Percentiles rank a stretch among this genome's conserved stretches.
These are phyloP conservation scores for Pterocles burchelli DNA, from an alignment of 2,113 vertebrate genomes.

Conservation along the genomic window DNA sequence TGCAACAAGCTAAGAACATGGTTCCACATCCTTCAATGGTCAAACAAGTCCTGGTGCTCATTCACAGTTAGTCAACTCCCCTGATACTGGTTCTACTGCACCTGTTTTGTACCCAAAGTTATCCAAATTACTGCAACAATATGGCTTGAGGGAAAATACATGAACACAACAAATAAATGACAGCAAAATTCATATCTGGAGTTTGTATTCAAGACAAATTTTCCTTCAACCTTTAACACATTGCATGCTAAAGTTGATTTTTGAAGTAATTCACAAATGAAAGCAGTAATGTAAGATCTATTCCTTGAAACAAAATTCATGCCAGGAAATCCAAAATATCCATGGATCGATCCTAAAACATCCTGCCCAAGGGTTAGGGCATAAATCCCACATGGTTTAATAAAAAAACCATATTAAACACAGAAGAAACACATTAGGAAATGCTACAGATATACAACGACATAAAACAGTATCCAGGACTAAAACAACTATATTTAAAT, in stretches of 20 bases:
- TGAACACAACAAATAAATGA: not conserved
- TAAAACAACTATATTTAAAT: not conserved
- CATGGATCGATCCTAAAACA: not conserved
- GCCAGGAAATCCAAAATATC: not conserved
- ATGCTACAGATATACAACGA: not conserved
- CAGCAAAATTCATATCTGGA: not conserved
- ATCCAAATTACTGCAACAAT: not conserved
- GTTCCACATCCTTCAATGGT: accelerated
- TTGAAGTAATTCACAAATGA: not conserved
- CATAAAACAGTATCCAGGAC: not conserved
- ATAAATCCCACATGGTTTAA: not conserved
- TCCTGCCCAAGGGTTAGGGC: not conserved
- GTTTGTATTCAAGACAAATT: not conserved
- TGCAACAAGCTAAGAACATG: not conserved
- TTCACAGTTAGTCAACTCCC: not conserved
- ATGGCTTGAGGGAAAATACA: not conserved
- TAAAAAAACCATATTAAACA: not conserved
- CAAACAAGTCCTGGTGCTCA: not conserved
- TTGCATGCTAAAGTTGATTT: not conserved
- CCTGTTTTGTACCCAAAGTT: not conserved
- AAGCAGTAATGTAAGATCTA: not conserved
- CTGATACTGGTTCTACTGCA: not conserved
- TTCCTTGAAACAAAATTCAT: not conserved
- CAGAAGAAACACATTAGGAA: not conserved
- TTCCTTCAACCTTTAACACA: not conserved